These are phyloP conservation scores for Neoascia interrupta DNA, from an alignment of 2,888 invertebrate genomes.

Conservation along the genomic window DNA sequence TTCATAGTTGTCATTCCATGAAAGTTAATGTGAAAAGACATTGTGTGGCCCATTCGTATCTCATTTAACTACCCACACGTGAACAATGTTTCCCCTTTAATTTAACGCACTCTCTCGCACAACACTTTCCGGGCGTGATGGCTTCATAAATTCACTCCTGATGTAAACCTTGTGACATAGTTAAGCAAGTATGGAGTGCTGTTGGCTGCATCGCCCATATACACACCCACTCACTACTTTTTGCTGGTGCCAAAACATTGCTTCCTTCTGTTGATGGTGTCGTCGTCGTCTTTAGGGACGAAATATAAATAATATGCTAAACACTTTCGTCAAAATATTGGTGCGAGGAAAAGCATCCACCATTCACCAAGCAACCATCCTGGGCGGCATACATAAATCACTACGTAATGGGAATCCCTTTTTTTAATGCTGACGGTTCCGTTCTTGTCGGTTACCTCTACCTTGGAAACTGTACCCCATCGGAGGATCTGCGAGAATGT, in stretches of 20 bases:
- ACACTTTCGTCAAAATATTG: conserved; percentile 49
- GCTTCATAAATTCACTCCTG: conserved; percentile 39
- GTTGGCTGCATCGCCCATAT: neutral
- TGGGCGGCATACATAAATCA: conserved; percentile 49
- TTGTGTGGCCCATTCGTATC: neutral
- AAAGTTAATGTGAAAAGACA: too few species aligned
- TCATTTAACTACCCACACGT: conserved; percentile 17
- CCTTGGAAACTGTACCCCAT: too few species aligned
- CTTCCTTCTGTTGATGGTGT: neutral
- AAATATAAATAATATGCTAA: conserved; percentile 65
- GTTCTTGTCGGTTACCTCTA: neutral
- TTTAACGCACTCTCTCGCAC: conserved; percentile 4
- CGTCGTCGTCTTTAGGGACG: conserved; percentile 45
- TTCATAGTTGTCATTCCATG: too few species aligned
- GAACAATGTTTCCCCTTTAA: conserved; percentile 19
- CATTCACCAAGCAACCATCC: conserved; percentile 5
- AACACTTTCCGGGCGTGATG: conserved; percentile 2
- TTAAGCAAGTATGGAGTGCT: conserved; percentile 30
- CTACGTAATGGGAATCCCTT: conserved; percentile 53
- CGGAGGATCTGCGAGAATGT: conserved; percentile 11
- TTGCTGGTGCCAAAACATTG: conserved; percentile 6
- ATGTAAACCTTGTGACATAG: conserved; percentile 54
- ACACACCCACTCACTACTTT: conserved; percentile 37
- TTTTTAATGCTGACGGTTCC: conserved; percentile 37
- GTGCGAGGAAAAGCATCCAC: too few species aligned